These are phyloP conservation scores for Macroteleia sp. DNA, from an alignment of 2,888 invertebrate species.

Conservation along the genomic window DNA sequence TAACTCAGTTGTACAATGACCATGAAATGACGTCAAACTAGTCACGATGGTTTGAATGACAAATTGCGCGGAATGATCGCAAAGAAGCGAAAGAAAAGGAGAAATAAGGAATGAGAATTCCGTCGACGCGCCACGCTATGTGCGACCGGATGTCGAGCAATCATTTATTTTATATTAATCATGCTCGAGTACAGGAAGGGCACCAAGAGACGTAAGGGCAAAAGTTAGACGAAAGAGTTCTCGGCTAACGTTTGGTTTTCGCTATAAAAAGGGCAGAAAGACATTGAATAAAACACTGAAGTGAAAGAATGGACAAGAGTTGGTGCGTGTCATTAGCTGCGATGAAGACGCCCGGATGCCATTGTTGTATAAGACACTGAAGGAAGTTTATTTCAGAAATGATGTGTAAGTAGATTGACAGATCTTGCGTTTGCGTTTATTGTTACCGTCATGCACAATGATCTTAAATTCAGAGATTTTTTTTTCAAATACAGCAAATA, in stretches of 20 bases:
- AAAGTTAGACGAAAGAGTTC: conserved; percentile 58
- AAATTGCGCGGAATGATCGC: conserved; percentile 82
- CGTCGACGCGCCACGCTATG: conserved; percentile 71
- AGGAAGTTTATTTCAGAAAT: conserved; percentile 80
- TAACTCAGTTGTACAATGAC: conserved; percentile 81
- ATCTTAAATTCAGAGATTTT: conserved; percentile 28
- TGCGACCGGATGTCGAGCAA: conserved; percentile 82
- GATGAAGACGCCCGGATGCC: conserved; percentile 79
- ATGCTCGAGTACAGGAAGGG: conserved; percentile 78
- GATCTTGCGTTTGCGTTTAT: conserved; percentile 80
- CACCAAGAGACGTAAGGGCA: conserved; percentile 60
- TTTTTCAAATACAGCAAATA: too few relatives aligned
- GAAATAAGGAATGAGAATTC: conserved; percentile 69
- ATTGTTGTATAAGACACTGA: conserved; percentile 65
- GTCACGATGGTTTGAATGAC: conserved; percentile 80
- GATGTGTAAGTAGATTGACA: conserved; percentile 82
- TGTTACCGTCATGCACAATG: conserved; percentile 79
- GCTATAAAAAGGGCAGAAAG: conserved; percentile 45
- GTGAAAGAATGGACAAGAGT: conserved; percentile 69
- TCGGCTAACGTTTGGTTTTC: conserved; percentile 50
- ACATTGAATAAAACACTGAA: conserved; percentile 44
- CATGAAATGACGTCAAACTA: conserved; percentile 83
- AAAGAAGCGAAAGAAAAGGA: conserved; percentile 70
- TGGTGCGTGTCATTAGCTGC: conserved; percentile 82
- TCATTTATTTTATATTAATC: conserved; percentile 84